Evolutionary conservation across 2,113 vertebrate species (phyloP), one percentile per base, ranked within the genome.

Genomic region (Terrapene triunguis): DNA sequence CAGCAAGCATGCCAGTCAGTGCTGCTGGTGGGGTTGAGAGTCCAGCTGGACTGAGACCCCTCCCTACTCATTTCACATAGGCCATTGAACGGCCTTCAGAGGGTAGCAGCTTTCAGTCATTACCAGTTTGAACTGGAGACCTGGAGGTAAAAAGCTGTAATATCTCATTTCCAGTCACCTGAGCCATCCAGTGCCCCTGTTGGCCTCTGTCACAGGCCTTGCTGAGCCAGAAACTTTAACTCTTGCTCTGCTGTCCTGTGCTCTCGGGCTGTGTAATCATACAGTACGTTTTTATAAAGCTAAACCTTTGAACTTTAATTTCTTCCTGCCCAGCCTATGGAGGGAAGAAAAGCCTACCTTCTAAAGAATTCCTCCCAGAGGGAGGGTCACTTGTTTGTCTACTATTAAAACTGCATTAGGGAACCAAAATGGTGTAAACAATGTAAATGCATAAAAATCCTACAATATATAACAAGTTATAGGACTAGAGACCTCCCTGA

Each of bases 91-190:
- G 79, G 59, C 50, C 69, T 3, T 10, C 22, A 79, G 44, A 48
- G 90, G 62, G 48, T 11, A 69, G 80, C 57, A 50, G 11, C 65
- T 38, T 74, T 47, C 57, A 42, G 57, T 44, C 54, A 65, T 24
- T 47, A 0, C 5, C 0, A 0, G 8, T 35, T 53, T 50, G 9
- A 59, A 51, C 48, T 22, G 48, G 78, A 80, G 53, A 47, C 29
- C 79, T 25, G 27, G 24, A 69, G 65, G 35, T 38, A 19, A 72
- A 72, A 38, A 35, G 29, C 59, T 59, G 27, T 13, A 32, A 59
- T 59, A 32, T 13, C 51, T 57, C 82, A 3, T 2, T 0, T 50
- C 87, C 59, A 14, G 7, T 0, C 82, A 53, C 69, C 27, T 79
- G 82, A 85, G 48, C 78, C 47, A 16, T 22, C 35, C 74, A 72